Evolutionary conservation across 2,797 vertebrate species (phyloP).

Genomic region (Clarias laeviceps): DNA sequence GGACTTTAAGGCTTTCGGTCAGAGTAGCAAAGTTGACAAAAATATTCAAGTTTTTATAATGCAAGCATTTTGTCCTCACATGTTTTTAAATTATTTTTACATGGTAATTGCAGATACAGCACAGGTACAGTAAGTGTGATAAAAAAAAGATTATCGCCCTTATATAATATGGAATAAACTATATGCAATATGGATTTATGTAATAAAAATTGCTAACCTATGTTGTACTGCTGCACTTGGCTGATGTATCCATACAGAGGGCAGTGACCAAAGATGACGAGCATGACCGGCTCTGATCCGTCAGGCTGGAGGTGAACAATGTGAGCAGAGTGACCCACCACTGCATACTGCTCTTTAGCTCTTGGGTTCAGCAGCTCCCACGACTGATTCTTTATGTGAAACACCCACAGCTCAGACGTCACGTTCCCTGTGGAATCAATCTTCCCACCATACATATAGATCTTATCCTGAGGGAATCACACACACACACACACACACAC

Average conservation of each 20-base stretch:
- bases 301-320: conserved; percentile 74
- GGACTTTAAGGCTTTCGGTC: not conserved
- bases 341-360: conserved; percentile 90
- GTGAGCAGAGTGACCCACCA: conserved; percentile 95
- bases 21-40: not conserved
- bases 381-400: conserved; percentile 86
- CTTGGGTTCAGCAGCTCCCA: conserved; percentile 80
- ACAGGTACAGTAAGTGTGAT: not conserved
- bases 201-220: conserved; percentile 72
- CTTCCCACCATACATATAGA: conserved; percentile 98
- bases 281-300: conserved; percentile 77
- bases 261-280: conserved; percentile 94
- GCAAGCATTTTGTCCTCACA: not conserved
- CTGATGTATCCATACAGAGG: conserved; percentile 96
- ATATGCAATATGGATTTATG: not conserved
- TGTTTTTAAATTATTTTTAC: not conserved
- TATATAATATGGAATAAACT: not conserved
- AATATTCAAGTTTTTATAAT: no score
- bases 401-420: conserved; percentile 91
- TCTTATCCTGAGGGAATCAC: conserved; percentile 77
- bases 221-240: conserved; percentile 89
- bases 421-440: conserved; percentile 92
- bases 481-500: not conserved
- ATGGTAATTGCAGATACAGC: not conserved
- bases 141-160: no score